Percentiles rank a stretch among this genome's conserved stretches.
These are phyloP conservation scores for Anagyrus pseudococci DNA, from an alignment of 2,888 invertebrate species.

Conservation along the genomic window DNA sequence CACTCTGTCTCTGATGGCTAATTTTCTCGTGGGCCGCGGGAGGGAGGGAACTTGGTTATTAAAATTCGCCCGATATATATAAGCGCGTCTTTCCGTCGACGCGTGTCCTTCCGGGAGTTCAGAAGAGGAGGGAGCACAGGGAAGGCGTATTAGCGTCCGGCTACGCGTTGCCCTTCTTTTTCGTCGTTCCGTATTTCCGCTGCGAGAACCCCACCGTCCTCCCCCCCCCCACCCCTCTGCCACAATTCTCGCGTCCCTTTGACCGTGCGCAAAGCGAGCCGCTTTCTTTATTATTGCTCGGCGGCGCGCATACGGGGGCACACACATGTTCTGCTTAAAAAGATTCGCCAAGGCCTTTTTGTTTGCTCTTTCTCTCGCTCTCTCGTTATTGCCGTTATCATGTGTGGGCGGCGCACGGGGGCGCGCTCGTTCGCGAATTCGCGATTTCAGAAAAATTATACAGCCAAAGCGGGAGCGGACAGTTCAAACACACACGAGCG, in stretches of 20 bases:
- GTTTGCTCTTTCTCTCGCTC: not conserved
- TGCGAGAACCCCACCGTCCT: constrained; percentile 20
- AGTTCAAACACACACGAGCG: not conserved
- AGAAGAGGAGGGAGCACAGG: too few species aligned
- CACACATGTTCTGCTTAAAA: constrained; percentile 4
- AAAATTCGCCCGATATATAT: constrained; percentile 41
- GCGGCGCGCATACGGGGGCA: not conserved
- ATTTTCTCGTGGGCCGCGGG: constrained; percentile 47
- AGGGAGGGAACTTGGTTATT: constrained; percentile 51
- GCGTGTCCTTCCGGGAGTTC: constrained; percentile 13
- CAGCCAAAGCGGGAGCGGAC: not conserved
- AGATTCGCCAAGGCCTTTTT: constrained; percentile 17
- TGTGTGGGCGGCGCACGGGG: not conserved
- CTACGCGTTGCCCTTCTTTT: not conserved
- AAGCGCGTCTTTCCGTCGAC: not conserved
- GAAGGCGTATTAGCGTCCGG: not conserved
- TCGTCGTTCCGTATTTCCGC: constrained; percentile 26
- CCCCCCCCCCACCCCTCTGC: not conserved
- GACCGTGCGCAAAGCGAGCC: not conserved
- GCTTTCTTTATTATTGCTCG: constrained; percentile 31
- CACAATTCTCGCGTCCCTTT: too few species aligned
- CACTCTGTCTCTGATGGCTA: constrained; percentile 56
- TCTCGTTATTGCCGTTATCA: constrained; percentile 2
- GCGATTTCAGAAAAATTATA: constrained; percentile 22
- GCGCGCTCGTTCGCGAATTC: too few species aligned